Evolutionary conservation across 2,797 vertebrate species (phyloP).

Genomic region (Falco berigora): DNA sequence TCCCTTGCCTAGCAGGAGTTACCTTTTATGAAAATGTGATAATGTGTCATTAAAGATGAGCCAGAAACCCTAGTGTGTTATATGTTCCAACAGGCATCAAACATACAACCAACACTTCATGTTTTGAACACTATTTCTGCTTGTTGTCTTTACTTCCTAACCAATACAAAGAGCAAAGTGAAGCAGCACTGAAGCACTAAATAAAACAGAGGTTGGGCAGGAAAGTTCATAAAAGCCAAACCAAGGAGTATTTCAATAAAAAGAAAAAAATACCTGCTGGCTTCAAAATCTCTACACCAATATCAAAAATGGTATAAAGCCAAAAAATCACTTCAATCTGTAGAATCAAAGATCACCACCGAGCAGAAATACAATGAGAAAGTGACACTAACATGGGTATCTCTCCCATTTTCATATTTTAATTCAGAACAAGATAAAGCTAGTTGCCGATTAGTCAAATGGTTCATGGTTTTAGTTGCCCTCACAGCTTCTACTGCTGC

Average conservation of each 20-base stretch:
- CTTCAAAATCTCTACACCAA: background rate
- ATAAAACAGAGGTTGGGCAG: background rate
- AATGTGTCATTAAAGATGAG: slow-evolving; percentile 26
- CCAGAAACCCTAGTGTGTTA: background rate
- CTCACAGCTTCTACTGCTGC: background rate
- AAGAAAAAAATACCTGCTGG: background rate
- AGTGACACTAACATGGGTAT: background rate
- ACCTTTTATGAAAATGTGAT: slow-evolving; percentile 16
- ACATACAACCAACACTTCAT: background rate
- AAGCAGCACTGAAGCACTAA: background rate
- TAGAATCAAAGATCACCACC: background rate
- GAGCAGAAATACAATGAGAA: background rate
- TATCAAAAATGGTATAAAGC: background rate
- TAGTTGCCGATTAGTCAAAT: background rate
- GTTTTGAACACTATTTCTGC: background rate
- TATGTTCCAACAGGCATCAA: background rate
- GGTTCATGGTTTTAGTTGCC: slow-evolving; percentile 17
- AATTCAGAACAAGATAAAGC: slow-evolving; percentile 5
- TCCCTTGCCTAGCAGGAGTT: background rate
- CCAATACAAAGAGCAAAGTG: background rate
- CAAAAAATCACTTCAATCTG: background rate
- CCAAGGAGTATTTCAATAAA: background rate
- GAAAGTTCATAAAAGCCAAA: background rate
- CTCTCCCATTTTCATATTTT: slow-evolving; percentile 11
- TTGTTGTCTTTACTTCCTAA: slow-evolving; percentile 37